These are phyloP conservation scores for Peromyscus aztecus DNA, from an alignment of 2,797 vertebrate genomes.

Conservation along the genomic window DNA sequence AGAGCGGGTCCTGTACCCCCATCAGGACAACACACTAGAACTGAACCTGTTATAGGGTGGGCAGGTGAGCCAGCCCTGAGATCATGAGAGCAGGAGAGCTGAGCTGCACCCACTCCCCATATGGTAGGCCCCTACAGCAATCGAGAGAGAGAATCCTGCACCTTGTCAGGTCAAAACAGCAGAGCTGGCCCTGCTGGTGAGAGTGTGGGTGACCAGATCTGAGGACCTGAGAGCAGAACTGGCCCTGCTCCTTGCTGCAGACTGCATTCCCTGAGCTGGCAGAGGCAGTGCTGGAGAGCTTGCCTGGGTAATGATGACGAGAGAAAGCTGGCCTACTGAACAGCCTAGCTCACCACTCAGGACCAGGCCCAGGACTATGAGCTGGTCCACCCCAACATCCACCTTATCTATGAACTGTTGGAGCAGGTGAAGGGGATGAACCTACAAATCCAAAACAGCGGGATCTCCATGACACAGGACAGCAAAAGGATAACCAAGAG, in stretches of 20 bases:
- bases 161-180: background rate
- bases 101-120: background rate
- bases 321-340: background rate
- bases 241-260: background rate
- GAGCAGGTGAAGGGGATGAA: background rate
- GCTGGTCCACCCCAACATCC: background rate
- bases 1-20: background rate
- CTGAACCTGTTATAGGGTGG: background rate
- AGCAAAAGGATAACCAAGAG: background rate
- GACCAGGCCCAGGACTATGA: background rate
- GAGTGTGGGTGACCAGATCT: background rate
- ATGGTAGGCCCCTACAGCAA: background rate
- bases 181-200: background rate
- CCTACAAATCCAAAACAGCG: background rate
- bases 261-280: background rate
- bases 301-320: background rate
- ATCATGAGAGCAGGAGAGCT: background rate
- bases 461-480: background rate
- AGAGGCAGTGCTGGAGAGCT: background rate
- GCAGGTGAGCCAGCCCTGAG: background rate
- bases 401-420: background rate
- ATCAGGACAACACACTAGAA: background rate
- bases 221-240: background rate
- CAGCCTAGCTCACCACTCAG: background rate
- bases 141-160: background rate